phyloP scores from a whole-genome alignment of 2,888 invertebrate species.

The Napeogenes inachia region DNA sequence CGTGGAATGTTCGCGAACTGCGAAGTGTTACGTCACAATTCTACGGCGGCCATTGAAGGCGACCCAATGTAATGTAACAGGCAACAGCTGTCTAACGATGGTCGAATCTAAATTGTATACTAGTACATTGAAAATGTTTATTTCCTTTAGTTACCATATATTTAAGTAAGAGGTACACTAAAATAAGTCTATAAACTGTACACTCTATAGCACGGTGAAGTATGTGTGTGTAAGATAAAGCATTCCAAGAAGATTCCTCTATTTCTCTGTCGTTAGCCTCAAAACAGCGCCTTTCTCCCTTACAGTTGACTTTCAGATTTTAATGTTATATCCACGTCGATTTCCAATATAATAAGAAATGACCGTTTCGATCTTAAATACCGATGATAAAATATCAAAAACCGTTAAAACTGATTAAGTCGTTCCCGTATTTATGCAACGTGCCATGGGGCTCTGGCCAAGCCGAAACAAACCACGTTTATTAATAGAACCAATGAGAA shows the following conservation, averaged over 20 bases:
- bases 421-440: no score
- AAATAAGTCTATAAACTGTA: no score
- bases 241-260: conserved; percentile 12
- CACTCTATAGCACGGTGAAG: no score
- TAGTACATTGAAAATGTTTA: no score
- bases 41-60: background rate
- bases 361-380: background rate
- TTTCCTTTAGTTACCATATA: no score
- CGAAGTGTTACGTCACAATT: conserved; percentile 23
- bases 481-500: background rate
- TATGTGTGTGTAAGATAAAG: conserved; percentile 6
- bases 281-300: conserved; percentile 20
- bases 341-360: background rate
- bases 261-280: conserved; percentile 17
- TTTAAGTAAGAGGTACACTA: no score
- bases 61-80: background rate
- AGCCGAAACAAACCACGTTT: background rate
- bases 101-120: no score
- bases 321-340: conserved; percentile 8
- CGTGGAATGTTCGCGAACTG: conserved; percentile 23
- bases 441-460: background rate
- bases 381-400: no score
- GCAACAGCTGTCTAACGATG: no score
- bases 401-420: no score
- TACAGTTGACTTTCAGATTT: conserved; percentile 19